A percentile compares a stretch with the other conserved stretches of the same genome.
phyloP scores from a whole-genome alignment of 1,140 invertebrate genomes.

The Drosophila albomicans region DNA sequence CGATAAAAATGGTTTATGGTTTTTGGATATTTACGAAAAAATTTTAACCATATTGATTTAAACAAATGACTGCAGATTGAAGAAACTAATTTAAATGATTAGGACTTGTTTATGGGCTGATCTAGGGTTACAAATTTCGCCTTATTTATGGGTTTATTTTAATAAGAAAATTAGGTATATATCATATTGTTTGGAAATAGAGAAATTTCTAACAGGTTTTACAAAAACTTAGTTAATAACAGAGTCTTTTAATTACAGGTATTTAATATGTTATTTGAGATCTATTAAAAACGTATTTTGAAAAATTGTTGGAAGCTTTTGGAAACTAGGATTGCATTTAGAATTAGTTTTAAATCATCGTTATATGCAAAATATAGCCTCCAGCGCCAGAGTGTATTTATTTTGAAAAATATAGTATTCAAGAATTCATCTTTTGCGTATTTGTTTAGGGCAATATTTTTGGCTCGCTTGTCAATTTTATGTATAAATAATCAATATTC shows the following conservation, averaged over 20 bases:
- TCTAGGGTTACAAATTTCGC: neutral
- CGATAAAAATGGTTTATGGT: slow-evolving; percentile 40
- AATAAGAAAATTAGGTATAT: slow-evolving; percentile 1
- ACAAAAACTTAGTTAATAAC: neutral
- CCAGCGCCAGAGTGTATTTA: neutral
- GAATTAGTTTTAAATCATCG: neutral
- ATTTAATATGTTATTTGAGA: neutral
- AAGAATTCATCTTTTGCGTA: slow-evolving; percentile 17
- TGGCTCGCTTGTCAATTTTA: slow-evolving; percentile 61
- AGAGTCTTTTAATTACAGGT: neutral
- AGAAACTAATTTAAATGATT: slow-evolving; percentile 22
- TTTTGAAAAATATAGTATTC: neutral
- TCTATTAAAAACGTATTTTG: neutral
- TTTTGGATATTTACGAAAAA: slow-evolving; percentile 36
- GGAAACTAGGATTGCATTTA: neutral
- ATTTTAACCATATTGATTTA: slow-evolving; percentile 55
- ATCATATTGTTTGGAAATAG: slow-evolving; percentile 3
- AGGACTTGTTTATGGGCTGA: neutral
- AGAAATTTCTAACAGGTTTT: slow-evolving; percentile 12
- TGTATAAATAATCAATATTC: slow-evolving; percentile 42
- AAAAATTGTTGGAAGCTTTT: neutral
- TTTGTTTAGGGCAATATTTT: slow-evolving; percentile 60
- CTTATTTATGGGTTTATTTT: slow-evolving; percentile 10
- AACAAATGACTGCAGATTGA: slow-evolving; percentile 37
- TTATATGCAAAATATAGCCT: slow-evolving; percentile 14